Conservation (phyloP, 2,113 vertebrate species). For the Etheostoma cragini region DNA sequence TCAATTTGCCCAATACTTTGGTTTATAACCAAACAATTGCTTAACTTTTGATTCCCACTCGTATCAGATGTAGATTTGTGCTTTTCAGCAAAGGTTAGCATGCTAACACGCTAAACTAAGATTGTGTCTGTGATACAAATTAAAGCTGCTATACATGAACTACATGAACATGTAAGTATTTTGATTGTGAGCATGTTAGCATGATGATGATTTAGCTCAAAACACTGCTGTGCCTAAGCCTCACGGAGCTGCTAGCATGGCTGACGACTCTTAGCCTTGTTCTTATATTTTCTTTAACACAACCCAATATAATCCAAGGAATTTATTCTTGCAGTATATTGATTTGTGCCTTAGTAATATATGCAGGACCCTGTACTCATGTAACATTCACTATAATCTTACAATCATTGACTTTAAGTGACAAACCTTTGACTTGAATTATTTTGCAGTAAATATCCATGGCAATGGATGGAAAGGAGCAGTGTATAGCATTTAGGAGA, state of each 20-base stretch:
- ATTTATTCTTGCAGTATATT: neutral
- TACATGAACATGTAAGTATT: neutral
- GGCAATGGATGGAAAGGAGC: neutral
- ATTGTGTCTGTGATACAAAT: neutral
- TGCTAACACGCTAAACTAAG: neutral
- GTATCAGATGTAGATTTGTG: neutral
- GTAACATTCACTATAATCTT: neutral
- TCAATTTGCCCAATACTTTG: neutral
- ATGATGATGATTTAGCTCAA: neutral
- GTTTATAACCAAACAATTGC: neutral
- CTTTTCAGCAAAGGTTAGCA: neutral
- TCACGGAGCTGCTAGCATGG: neutral
- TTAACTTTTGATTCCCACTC: neutral
- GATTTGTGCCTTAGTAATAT: neutral
- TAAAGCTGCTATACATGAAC: neutral
- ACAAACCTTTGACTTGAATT: neutral
- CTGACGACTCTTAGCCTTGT: neutral
- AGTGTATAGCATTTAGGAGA: too few relatives aligned
- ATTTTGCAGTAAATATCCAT: neutral
- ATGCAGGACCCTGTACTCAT: neutral
- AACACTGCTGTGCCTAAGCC: neutral
- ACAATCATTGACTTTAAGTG: neutral
- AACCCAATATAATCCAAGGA: neutral
- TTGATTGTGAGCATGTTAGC: neutral
- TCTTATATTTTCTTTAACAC: neutral